Conservation (phyloP, 2,113 vertebrate species). For the Motacilla tschutschensis region DNA sequence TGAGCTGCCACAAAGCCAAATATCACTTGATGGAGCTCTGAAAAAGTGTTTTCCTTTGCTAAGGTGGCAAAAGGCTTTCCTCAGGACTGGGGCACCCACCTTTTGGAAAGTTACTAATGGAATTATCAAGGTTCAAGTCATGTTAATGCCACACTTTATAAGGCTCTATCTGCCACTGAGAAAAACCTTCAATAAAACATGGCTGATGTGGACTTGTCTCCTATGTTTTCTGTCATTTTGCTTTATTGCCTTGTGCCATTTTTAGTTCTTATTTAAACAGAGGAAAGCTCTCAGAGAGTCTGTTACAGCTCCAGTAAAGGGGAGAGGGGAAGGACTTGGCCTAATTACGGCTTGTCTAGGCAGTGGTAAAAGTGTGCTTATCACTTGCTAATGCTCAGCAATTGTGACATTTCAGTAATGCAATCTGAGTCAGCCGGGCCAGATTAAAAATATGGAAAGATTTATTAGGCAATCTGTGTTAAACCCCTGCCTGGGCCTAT, state of each 20-base stretch:
- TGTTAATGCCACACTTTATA: not conserved
- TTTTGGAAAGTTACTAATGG: not conserved
- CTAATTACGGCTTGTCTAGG: conserved; percentile 27
- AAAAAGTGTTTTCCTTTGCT: not conserved
- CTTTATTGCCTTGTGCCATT: conserved; percentile 12
- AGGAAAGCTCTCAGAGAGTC: not conserved
- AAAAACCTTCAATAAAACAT: not conserved
- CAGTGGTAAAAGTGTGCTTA: conserved; percentile 29
- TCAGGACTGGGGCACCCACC: rapidly evolving
- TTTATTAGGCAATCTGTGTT: conserved; percentile 23
- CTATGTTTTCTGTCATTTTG: conserved; percentile 19
- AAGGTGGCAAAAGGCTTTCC: not conserved
- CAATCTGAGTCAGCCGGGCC: conserved; percentile 2
- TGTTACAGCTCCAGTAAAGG: not conserved
- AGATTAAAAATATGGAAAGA: conserved; percentile 28
- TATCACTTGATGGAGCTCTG: not conserved
- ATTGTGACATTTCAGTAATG: conserved; percentile 38
- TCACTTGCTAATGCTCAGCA: conserved; percentile 26
- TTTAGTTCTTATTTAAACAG: conserved; percentile 14
- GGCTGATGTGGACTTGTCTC: not conserved
- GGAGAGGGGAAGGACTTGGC: not conserved
- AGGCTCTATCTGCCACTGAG: not conserved
- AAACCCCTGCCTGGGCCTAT: conserved; percentile 1
- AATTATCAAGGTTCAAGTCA: not conserved
- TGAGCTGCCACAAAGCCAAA: not conserved